These are phyloP conservation scores for Gyps fulvus DNA, from an alignment of 2,113 vertebrate species.

Conservation along the genomic window DNA sequence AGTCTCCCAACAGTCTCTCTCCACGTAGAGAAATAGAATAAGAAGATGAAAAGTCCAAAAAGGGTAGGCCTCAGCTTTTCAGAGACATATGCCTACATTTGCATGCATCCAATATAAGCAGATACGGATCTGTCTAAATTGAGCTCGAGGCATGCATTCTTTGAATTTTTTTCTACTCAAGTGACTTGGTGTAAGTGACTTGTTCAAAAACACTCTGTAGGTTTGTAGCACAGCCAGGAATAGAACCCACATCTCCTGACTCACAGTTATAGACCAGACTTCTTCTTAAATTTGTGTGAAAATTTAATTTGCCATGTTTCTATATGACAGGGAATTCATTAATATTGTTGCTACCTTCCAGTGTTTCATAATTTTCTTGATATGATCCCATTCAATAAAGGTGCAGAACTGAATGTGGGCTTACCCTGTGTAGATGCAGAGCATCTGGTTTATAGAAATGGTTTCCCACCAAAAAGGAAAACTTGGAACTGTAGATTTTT, in stretches of 20 bases:
- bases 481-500: constrained; percentile 69
- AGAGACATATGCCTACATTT: neutral
- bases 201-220: constrained; percentile 43
- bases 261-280: constrained; percentile 16
- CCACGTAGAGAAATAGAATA: neutral
- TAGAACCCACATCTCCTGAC: constrained; percentile 44
- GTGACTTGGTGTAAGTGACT: constrained; percentile 51
- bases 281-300: constrained; percentile 33
- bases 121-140: constrained; percentile 22
- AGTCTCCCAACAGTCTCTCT: neutral
- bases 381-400: constrained; percentile 20
- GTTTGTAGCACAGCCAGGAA: constrained; percentile 40
- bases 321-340: neutral
- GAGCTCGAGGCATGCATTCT: neutral
- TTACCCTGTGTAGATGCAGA: constrained; percentile 38
- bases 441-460: constrained; percentile 73
- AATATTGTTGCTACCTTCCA: constrained; percentile 7
- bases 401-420: constrained; percentile 35
- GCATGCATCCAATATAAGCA: neutral
- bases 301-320: constrained; percentile 27
- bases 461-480: constrained; percentile 66
- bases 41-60: neutral
- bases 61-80: neutral
- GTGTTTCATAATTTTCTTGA: neutral
- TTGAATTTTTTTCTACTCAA: constrained; percentile 36